phyloP scores from a whole-genome alignment of 1,140 invertebrate genomes.

The Monochamus saltuarius region DNA sequence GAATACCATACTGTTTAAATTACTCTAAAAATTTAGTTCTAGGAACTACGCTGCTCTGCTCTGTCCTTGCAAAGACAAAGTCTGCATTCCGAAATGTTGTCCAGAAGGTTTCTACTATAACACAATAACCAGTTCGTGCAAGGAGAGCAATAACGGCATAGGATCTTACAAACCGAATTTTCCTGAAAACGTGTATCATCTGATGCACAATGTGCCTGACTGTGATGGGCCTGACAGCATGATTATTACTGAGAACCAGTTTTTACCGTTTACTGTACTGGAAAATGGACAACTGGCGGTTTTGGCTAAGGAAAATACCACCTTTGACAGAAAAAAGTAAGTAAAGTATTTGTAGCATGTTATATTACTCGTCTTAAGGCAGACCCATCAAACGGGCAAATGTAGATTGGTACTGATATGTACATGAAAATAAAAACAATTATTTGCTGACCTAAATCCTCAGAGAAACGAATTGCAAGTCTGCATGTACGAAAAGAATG shows the following conservation, averaged over 20 bases:
- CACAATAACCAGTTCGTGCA: not conserved
- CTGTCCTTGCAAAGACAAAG: constrained; percentile 1
- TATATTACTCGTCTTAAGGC: too few species aligned
- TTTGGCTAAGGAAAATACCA: not conserved
- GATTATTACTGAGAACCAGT: not conserved
- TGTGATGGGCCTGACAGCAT: not conserved
- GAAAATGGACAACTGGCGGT: not conserved
- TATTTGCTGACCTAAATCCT: too few species aligned
- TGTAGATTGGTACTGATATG: too few species aligned
- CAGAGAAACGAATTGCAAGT: too few species aligned
- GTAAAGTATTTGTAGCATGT: too few species aligned
- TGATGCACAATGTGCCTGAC: not conserved
- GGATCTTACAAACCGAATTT: not conserved
- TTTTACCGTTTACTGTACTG: not conserved
- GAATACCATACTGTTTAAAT: not conserved
- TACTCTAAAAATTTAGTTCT: not conserved
- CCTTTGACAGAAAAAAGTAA: not conserved
- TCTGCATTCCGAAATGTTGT: constrained; percentile 12
- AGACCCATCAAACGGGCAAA: too few species aligned
- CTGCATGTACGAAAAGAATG: too few species aligned
- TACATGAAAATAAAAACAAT: too few species aligned
- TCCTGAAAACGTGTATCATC: too few species aligned
- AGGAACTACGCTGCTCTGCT: not conserved
- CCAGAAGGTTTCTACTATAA: constrained; percentile 4
- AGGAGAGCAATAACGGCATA: not conserved